phyloP scores from a whole-genome alignment of 2,888 invertebrate species.

The Epinotia nisella region DNA sequence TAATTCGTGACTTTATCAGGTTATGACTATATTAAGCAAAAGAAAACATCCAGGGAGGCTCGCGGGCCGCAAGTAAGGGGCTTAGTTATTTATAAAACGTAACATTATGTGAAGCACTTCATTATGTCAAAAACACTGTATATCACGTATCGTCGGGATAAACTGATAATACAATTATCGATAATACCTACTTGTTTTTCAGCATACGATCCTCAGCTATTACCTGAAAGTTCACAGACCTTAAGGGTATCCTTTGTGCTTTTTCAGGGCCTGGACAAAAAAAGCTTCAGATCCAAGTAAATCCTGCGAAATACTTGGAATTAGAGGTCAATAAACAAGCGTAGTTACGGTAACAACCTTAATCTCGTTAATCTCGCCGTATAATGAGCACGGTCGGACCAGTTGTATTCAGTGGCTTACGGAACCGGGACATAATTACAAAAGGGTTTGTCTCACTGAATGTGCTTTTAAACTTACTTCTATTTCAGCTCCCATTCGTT shows the following conservation, averaged over 20 bases:
- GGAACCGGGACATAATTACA: conserved; percentile 28
- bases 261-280: conserved; percentile 7
- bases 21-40: too few species aligned
- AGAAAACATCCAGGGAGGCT: too few species aligned
- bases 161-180: too few species aligned
- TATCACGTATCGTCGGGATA: too few species aligned
- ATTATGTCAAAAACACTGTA: too few species aligned
- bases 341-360: conserved; percentile 31
- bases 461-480: conserved; percentile 40
- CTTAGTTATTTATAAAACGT: too few species aligned
- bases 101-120: too few species aligned
- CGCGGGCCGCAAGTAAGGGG: too few species aligned
- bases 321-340: conserved; percentile 43
- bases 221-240: not conserved
- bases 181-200: not conserved
- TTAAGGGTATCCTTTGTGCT: not conserved
- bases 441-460: conserved; percentile 32
- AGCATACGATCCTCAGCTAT: not conserved
- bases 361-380: conserved; percentile 37
- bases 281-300: conserved; percentile 22
- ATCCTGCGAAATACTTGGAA: conserved; percentile 20
- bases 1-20: too few species aligned
- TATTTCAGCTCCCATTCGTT: conserved; percentile 33
- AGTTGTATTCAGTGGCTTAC: conserved; percentile 24
- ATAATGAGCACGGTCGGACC: conserved; percentile 35